Conservation (phyloP, 92 coral and sea anemone genomes). For the Heliopora coerulea region DNA sequence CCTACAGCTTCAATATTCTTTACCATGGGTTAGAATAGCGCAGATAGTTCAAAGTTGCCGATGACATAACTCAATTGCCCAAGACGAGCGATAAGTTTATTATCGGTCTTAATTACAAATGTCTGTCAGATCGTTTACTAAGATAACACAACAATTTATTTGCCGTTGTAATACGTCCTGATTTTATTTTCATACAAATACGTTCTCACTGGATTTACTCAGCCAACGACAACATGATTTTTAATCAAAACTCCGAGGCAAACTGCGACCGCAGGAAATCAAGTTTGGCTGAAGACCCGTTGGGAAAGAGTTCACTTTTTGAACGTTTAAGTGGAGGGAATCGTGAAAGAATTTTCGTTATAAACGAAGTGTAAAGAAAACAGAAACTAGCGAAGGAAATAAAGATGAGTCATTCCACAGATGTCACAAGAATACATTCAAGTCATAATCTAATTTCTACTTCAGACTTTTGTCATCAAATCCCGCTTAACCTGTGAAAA, state of each 20-base stretch:
- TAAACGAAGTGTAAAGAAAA: not conserved
- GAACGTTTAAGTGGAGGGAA: no score
- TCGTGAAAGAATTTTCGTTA: no score
- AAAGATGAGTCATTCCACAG: not conserved
- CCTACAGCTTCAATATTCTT: no score
- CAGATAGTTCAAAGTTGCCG: conserved; percentile 38
- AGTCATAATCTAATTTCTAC: conserved; percentile 35
- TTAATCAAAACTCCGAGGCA: conserved; percentile 9
- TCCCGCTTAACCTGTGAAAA: conserved; percentile 20
- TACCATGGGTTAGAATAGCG: not conserved
- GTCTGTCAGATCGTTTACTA: conserved; percentile 35
- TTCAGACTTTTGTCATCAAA: conserved; percentile 36
- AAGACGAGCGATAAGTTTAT: conserved; percentile 34
- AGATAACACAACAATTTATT: conserved; percentile 44
- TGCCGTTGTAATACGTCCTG: conserved; percentile 27
- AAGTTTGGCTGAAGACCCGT: not conserved
- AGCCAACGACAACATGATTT: conserved; percentile 12
- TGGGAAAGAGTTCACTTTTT: no score
- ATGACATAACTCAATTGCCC: conserved; percentile 35
- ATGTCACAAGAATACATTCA: conserved; percentile 20
- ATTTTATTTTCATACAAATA: not conserved
- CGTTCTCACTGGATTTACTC: no score
- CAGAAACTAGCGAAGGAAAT: no score
- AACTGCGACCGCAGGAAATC: no score
- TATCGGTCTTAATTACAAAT: conserved; percentile 23